Base-by-base conservation (phyloP, 2,888 invertebrate genomes). In the Rapana venosa region DNA sequence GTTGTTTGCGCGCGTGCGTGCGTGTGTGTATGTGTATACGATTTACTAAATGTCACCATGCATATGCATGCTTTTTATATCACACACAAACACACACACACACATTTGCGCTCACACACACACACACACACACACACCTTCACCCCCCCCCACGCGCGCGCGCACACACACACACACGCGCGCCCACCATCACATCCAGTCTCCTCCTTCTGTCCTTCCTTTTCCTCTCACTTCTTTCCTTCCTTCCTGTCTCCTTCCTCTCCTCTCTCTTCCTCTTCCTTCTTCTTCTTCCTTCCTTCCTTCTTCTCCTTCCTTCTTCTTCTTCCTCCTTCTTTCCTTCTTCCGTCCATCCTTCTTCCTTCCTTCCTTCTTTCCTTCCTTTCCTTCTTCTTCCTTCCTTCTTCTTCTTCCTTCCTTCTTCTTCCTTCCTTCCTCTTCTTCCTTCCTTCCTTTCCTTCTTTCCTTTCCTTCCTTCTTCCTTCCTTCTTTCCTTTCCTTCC, bases 161-260 rank as follows among this genome's bases (percentile, higher is more conserved):
- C n/a, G n/a, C n/a, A n/a, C n/a, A n/a, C n/a, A n/a, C n/a, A n/a
- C n/a, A n/a, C n/a, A n/a, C n/a, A n/a, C 22, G 20, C 66, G 4
- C 66, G 4, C 13, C 11, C 70, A 22, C 70, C 70, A 17, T 26
- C 26, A 17, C 26, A 20, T 70, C n/a, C 26, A 0, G 6, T 22
- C 26, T 70, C 70, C 26, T 26, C 26, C 26, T 70, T 26, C 70
- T 1, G 22, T 22, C 26, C 70, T 22, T 26, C 26, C 70, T 26
- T 8, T 22, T 26, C 26, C 70, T 70, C 70, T 70, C 22, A 8
- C n/a, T 70, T 70, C 26, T 26, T 8, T 22, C 26, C 26, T 26
- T 70, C 70, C 26, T 26, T 87, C 1, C 83, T 91, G 35, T 90
- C 90, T 4, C 74, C 88, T 26, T 89, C 87, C 20, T 77, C 85